These are phyloP conservation scores for Colletes gigas DNA, from an alignment of 1,140 invertebrate species.

Conservation along the genomic window DNA sequence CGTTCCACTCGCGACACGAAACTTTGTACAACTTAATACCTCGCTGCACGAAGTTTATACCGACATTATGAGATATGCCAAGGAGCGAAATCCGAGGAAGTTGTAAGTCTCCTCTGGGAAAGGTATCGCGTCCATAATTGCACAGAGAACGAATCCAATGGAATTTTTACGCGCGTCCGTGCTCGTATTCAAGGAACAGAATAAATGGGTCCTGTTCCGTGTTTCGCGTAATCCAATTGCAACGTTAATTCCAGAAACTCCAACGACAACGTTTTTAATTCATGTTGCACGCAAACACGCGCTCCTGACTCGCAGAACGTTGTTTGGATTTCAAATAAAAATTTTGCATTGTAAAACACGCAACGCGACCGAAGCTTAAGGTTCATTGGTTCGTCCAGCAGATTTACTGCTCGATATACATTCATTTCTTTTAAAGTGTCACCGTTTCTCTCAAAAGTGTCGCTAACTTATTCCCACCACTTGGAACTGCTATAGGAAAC, in stretches of 20 bases:
- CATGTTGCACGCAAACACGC: not conserved
- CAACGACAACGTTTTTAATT: constrained; percentile 8
- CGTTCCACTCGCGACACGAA: not conserved
- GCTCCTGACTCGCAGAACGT: not conserved
- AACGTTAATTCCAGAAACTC: not conserved
- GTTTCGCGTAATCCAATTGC: constrained; percentile 1
- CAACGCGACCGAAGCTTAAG: not conserved
- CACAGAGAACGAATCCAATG: too few relatives aligned
- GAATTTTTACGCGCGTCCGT: not conserved
- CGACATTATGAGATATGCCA: constrained; percentile 7
- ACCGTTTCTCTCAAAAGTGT: too few relatives aligned
- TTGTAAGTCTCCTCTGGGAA: not conserved
- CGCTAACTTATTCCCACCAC: too few relatives aligned
- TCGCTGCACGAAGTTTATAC: not conserved
- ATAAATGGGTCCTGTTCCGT: not conserved
- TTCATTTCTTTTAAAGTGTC: too few relatives aligned
- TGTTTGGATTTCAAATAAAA: not conserved
- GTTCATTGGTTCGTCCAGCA: not conserved
- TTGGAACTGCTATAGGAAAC: too few relatives aligned
- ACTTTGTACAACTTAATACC: not conserved
- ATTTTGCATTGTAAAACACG: not conserved
- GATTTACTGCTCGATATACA: not conserved
- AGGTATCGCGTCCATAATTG: constrained; percentile 5
- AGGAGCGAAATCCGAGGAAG: not conserved
- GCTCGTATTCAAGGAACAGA: not conserved